A percentile compares a stretch with the other conserved stretches of the same genome.
Evolutionary conservation across 2,113 vertebrate species (phyloP).

Genomic region (Mionectes macconnelli): DNA sequence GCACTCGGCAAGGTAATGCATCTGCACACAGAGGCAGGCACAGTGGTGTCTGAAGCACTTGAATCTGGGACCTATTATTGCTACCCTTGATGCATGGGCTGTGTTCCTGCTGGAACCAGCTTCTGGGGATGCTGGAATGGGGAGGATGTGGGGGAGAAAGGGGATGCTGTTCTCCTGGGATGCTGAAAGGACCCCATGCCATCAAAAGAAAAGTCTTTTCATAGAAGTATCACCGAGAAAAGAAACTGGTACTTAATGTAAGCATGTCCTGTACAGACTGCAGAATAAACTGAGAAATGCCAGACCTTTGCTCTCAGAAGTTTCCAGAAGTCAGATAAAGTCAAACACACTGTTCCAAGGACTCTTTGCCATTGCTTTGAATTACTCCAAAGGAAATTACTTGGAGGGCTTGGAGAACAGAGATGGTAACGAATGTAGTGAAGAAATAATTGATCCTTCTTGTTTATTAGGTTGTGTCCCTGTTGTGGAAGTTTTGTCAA

Average conservation of each 20-base stretch:
- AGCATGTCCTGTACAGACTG: background rate
- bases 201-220: background rate
- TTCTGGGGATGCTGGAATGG: background rate
- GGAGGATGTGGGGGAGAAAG: background rate
- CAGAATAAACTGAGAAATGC: background rate
- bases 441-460: conserved; percentile 52
- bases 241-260: background rate
- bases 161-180: background rate
- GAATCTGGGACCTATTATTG: background rate
- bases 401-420: background rate
- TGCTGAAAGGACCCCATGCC: background rate
- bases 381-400: background rate
- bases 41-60: background rate
- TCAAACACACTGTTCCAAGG: conserved; percentile 10
- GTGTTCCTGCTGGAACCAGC: background rate
- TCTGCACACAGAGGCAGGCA: background rate
- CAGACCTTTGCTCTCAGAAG: background rate
- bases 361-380: conserved; percentile 14
- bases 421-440: background rate
- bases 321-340: background rate
- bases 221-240: background rate
- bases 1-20: background rate
- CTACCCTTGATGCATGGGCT: background rate
- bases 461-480: conserved; percentile 51
- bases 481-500: conserved; percentile 54